Evolutionary conservation across 35 echinoderm and acorn worm genomes (phyloP), one percentile per base, ranked within the genome.

Genomic region (Lytechinus pictus): DNA sequence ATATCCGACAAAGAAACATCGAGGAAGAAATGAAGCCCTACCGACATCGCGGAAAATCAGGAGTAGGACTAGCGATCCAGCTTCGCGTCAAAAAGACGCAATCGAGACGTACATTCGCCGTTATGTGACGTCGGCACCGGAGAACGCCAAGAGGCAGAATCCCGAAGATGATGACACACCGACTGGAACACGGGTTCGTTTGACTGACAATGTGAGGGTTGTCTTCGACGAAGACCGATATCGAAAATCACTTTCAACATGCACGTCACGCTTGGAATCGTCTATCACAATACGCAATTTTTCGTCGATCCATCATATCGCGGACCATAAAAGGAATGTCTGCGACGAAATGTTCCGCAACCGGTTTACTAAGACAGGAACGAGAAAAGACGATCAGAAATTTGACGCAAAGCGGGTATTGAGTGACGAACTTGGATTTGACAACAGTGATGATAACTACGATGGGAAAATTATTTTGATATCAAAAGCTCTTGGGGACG

Each of bases 281-380:
- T 33, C 92, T 24, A 54, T 93, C 24, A 9, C 54, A 1, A 54
- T 93, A 10, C 52, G 92, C 9, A 93, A 93, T 10, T 93, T 93
- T 93, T 93, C 92, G 27, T 93, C 92, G 5, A 93, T 93, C 55
- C 54, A 93, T 44, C 92, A 93, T 55, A 93, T 93, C 6, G 92
- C 92, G 8, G n/a, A 93, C 9, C 92, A 93, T 24, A 54, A 55
- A 10, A 5, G 10, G 9, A 93, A 57, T 57, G 13, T 93, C n/a
- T 55, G 92, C 92, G 55, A 27, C 16, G 55, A 21, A 55, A 55
- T 16, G 3, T 53, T 54, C n/a, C 92, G 54, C 27, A 27, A 27
- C 54, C 52, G 54, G 28, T 33, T 28, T 54, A 52, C 88, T 21
- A 52, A 12, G 4, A 9, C 88, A 4, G 29, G 52, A 27, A 52